Evolutionary conservation across 2,797 vertebrate genomes (phyloP), one percentile per base, ranked within the genome.

Genomic region (Diceros bicornis): DNA sequence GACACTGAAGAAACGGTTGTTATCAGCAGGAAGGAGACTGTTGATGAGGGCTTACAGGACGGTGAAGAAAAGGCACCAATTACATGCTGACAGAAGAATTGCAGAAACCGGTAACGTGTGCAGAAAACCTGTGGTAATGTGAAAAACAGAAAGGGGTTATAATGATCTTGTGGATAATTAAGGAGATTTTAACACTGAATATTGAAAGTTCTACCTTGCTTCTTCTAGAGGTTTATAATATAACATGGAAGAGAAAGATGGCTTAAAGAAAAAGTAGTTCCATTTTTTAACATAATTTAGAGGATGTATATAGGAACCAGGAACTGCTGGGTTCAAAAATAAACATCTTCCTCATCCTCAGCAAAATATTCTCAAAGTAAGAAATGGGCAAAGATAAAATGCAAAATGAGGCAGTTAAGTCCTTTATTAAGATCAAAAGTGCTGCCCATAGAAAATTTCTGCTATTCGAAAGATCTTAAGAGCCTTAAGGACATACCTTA

Each of bases 91-190:
- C 2, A 55, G 27, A 68, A 89, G 18, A 85, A 64, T 41, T 75
- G 32, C 23, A 83, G 37, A 91, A 77, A 47, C 2, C 57, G 78
- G 50, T 13, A 16, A 52, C 14, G 50, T 52, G 50, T 52, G 50
- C 13, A 14, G 50, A 52, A 52, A 52, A n/a, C 52, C 14, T 77
- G 25, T 37, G 41, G 68, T 47, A 87, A 82, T 69, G 27, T 66
- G 50, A 69, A 90, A 72, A 32, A 83, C n/a, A 75, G 47, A 89
- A 92, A 94, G 17, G 25, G 21, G 61, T 68, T 50, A 57, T 87
- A 95, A 95, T 68, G 47, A 50, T 72, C 27, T 55, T 91, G 61
- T 47, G 23, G 18, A 59, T 90, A 81, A 91, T 55, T 87, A 82
- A 82, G 13, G 18, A 52, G 25, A 50, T 78, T 77, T 77, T 27